phyloP scores from a whole-genome alignment of 1,140 invertebrate genomes.

The Ips typographus region DNA sequence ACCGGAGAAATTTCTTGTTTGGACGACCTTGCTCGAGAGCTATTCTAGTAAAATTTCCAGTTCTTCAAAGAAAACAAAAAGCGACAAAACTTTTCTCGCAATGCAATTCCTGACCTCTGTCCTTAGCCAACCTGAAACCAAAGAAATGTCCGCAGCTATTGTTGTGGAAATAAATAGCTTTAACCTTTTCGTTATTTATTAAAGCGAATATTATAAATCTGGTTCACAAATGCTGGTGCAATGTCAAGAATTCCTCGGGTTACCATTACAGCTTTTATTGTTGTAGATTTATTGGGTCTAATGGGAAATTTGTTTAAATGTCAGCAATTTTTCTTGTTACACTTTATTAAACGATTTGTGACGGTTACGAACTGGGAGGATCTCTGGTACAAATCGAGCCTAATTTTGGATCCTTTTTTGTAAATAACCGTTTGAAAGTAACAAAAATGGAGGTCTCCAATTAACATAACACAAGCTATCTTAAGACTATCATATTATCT shows the following conservation, averaged over 20 bases:
- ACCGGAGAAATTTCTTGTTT: conserved; percentile 18
- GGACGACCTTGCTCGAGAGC: conserved; percentile 8
- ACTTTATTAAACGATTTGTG: neutral
- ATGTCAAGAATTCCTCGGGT: conserved; percentile 13
- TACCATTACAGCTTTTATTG: neutral
- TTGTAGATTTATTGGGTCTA: conserved; percentile 19
- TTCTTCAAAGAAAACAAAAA: conserved; percentile 3
- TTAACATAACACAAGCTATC: too few species aligned
- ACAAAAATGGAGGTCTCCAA: too few species aligned
- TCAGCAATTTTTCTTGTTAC: conserved; percentile 12
- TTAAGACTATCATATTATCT: too few species aligned
- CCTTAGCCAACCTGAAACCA: conserved; percentile 20
- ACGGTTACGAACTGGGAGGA: neutral
- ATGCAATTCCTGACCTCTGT: conserved; percentile 26
- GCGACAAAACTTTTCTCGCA: neutral
- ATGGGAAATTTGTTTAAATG: conserved; percentile 25
- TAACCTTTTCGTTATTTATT: conserved; percentile 33
- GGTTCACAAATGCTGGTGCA: conserved; percentile 24
- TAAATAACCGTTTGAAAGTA: too few species aligned
- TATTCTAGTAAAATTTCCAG: neutral
- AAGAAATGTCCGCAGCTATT: conserved; percentile 22
- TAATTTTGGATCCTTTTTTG: too few species aligned
- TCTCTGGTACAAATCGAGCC: too few species aligned
- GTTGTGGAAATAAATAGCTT: conserved; percentile 31
- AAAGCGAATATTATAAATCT: conserved; percentile 32